phyloP scores from a whole-genome alignment of 23 tunicate genomes.

The Halocynthia aurantium region DNA sequence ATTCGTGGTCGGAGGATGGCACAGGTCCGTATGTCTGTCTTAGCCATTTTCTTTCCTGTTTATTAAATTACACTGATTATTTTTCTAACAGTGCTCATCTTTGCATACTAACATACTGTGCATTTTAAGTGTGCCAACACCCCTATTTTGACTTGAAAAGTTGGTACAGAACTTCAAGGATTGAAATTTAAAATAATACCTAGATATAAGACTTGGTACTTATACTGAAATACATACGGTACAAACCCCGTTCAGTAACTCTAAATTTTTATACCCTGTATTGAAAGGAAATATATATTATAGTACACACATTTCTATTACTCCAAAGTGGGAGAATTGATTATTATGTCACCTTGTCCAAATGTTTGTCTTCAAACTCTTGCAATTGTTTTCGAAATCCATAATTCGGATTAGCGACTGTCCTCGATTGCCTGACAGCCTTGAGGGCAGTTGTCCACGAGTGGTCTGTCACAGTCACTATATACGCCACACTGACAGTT shows the following conservation, averaged over 20 bases:
- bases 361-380: constrained; percentile 31
- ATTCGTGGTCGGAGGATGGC: constrained; percentile 15
- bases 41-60: constrained; percentile 29
- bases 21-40: constrained; percentile 8
- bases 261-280: too few relatives aligned
- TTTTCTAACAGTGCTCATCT: neutral
- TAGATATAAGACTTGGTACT: too few relatives aligned
- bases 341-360: constrained; percentile 30
- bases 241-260: too few relatives aligned
- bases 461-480: constrained; percentile 71
- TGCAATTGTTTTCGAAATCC: constrained; percentile 74
- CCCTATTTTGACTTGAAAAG: too few relatives aligned
- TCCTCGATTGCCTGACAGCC: constrained; percentile 59
- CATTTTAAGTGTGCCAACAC: too few relatives aligned
- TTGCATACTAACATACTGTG: too few relatives aligned
- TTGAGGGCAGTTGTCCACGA: constrained; percentile 36
- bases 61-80: neutral
- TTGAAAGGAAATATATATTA: too few relatives aligned
- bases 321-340: neutral
- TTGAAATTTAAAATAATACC: too few relatives aligned
- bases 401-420: constrained; percentile 65
- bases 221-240: constrained; percentile 7
- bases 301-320: too few relatives aligned
- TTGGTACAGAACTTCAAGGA: too few relatives aligned
- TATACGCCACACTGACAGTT: constrained; percentile 72